phyloP scores from a whole-genome alignment of 2,113 vertebrate species.

The Sterna hirundo region DNA sequence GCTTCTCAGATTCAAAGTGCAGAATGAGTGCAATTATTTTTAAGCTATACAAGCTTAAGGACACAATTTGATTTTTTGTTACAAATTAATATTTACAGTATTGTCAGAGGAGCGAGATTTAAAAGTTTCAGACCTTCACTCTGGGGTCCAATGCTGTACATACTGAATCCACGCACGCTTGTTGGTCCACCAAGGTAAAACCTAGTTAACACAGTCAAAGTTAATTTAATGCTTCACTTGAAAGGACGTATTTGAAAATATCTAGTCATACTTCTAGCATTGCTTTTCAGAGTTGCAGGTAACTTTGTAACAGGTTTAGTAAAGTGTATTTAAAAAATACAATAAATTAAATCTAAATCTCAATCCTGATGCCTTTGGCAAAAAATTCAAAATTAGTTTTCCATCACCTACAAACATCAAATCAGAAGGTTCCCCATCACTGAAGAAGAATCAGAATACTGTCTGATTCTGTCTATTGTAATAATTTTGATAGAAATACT shows the following conservation, averaged over 20 bases:
- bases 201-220: constrained; percentile 63
- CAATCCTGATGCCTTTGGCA: neutral
- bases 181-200: constrained; percentile 97
- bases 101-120: neutral
- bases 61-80: neutral
- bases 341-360: neutral
- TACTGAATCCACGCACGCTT: constrained; percentile 94
- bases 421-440: neutral
- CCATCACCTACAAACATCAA: neutral
- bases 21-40: neutral
- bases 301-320: neutral
- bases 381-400: neutral
- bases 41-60: neutral
- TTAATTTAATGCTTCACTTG: neutral
- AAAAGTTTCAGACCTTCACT: constrained; percentile 85
- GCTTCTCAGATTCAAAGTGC: neutral
- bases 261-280: neutral
- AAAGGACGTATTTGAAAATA: neutral
- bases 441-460: neutral
- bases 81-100: neutral
- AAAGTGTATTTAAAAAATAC: neutral
- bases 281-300: neutral
- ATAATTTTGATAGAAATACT: neutral
- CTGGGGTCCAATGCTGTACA: constrained; percentile 98
- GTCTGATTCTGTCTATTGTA: neutral